Evolutionary conservation across 2,888 invertebrate species (phyloP).

Genomic region (Fabriciana adippe): DNA sequence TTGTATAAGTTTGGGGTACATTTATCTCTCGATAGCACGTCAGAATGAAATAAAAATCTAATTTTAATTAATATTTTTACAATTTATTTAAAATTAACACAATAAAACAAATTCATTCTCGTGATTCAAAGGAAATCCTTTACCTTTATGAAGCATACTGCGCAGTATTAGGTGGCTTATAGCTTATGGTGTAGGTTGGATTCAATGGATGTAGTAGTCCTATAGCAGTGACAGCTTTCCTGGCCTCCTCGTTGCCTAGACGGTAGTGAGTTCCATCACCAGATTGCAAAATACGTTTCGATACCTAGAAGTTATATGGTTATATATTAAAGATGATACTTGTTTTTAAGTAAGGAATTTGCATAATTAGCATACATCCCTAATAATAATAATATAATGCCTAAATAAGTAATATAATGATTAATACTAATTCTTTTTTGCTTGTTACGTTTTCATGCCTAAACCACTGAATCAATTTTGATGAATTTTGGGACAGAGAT

Average conservation of each 20-base stretch:
- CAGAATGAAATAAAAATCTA: no score
- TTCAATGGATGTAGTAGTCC: constrained; percentile 70
- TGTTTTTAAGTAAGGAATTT: no score
- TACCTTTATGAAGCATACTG: constrained; percentile 47
- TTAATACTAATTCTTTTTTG: no score
- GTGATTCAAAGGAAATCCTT: constrained; percentile 65
- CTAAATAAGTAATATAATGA: no score
- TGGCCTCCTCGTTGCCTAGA: constrained; percentile 68
- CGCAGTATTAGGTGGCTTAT: constrained; percentile 52
- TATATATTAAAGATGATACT: neutral
- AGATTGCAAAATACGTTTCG: constrained; percentile 81
- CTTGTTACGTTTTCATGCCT: neutral
- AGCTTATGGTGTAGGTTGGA: constrained; percentile 61
- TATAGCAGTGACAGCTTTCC: constrained; percentile 54
- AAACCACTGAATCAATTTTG: no score
- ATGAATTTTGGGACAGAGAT: no score
- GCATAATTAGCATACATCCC: no score
- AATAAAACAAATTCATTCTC: constrained; percentile 52
- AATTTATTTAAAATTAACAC: no score
- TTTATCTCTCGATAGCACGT: no score
- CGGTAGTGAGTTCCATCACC: constrained; percentile 85
- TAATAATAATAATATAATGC: no score
- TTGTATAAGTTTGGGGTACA: no score
- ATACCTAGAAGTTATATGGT: constrained; percentile 58
- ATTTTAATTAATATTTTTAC: no score